These are phyloP conservation scores for Meriones psammophilus DNA, from an alignment of 2,797 vertebrate species.

Conservation along the genomic window DNA sequence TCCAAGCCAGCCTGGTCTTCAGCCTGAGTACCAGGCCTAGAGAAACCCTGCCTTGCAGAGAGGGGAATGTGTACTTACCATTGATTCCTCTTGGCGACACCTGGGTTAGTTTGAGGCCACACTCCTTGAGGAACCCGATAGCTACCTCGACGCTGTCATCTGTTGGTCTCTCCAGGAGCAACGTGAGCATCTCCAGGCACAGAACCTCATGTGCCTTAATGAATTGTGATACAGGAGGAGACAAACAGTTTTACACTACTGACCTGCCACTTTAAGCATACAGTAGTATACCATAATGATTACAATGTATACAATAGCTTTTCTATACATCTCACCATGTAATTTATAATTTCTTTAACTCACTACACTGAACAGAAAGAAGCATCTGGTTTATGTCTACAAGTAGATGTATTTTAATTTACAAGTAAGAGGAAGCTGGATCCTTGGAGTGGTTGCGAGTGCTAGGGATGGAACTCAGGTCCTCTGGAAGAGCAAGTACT, in stretches of 20 bases:
- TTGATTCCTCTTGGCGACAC: conserved; percentile 98
- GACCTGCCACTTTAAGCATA: neutral
- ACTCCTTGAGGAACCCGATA: conserved; percentile 98
- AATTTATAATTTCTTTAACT: conserved; percentile 29
- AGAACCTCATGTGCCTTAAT: conserved; percentile 96
- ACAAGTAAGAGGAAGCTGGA: neutral
- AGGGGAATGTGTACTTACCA: conserved; percentile 87
- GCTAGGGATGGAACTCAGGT: neutral
- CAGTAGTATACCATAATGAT: conserved; percentile 5
- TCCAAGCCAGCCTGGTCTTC: neutral
- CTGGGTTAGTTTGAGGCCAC: conserved; percentile 97
- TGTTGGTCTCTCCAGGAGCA: conserved; percentile 97
- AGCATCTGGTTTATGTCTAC: conserved; percentile 12
- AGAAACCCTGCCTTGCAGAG: neutral
- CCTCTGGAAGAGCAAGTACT: neutral
- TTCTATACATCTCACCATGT: conserved; percentile 50
- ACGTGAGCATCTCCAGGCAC: conserved; percentile 97
- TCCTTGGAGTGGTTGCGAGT: neutral
- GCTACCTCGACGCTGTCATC: conserved; percentile 99
- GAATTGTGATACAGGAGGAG: conserved; percentile 31
- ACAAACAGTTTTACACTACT: conserved; percentile 29
- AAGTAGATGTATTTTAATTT: conserved; percentile 24
- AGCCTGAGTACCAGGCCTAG: too few relatives aligned
- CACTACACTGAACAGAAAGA: conserved; percentile 45
- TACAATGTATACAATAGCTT: conserved; percentile 6